These are phyloP conservation scores for Drosophila anomalata DNA, from an alignment of 2,888 invertebrate genomes.

Conservation along the genomic window DNA sequence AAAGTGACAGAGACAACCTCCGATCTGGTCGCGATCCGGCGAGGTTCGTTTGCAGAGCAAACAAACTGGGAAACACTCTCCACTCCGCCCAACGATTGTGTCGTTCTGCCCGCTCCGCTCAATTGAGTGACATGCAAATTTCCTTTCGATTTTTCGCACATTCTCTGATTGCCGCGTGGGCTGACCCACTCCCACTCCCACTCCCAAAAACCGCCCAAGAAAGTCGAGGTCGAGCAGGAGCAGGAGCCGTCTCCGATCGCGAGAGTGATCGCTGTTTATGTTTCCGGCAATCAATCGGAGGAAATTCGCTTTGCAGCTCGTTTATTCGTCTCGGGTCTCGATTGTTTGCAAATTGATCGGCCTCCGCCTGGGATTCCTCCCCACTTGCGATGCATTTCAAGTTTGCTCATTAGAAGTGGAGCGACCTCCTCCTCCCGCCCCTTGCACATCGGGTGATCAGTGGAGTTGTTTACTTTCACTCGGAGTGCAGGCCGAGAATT, in stretches of 20 bases:
- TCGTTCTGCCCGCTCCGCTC: conserved; percentile 46
- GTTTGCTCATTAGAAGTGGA: conserved; percentile 58
- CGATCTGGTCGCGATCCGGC: conserved; percentile 8
- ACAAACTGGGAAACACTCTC: conserved; percentile 54
- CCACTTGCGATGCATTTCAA: conserved; percentile 22
- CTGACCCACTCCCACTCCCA: conserved; percentile 3
- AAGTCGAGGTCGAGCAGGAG: conserved; percentile 47
- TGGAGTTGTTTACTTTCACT: conserved; percentile 60
- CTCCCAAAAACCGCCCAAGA: conserved; percentile 22
- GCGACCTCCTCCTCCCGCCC: conserved; percentile 6
- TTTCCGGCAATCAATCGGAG: conserved; percentile 75
- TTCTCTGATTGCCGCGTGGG: conserved; percentile 62
- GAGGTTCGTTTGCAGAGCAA: conserved; percentile 58
- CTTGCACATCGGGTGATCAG: not conserved
- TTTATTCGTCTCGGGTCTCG: conserved; percentile 46
- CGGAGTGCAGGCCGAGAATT: conserved; percentile 48
- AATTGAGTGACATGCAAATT: conserved; percentile 76
- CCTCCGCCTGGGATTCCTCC: conserved; percentile 40
- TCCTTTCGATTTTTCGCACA: conserved; percentile 73
- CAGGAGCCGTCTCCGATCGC: conserved; percentile 43
- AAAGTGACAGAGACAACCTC: conserved; percentile 28
- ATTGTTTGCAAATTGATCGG: conserved; percentile 67
- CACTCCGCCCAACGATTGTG: conserved; percentile 23
- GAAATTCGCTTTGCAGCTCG: conserved; percentile 50
- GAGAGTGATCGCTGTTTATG: conserved; percentile 61